Evolutionary conservation across 35 echinoderm and acorn worm genomes (phyloP), one percentile per base, ranked within the genome.

Genomic region (Chiridota heheva): DNA sequence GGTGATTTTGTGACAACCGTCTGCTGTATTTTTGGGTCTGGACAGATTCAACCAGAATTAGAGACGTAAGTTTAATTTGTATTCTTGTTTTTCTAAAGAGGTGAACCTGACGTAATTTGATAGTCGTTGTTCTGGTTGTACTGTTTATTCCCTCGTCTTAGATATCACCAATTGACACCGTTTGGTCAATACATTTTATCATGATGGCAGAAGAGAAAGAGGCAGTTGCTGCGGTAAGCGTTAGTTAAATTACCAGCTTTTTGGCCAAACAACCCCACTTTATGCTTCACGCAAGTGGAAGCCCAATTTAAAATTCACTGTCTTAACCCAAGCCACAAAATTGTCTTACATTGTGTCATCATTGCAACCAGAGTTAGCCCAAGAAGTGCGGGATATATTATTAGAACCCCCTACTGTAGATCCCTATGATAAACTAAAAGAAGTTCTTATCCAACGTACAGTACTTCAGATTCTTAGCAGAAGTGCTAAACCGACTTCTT

Each of bases 181-280:
- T n/a, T n/a, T n/a, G n/a, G n/a, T n/a, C n/a, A n/a, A n/a, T n/a
- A n/a, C n/a, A n/a, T n/a, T n/a, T n/a, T n/a, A n/a, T n/a, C n/a
- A n/a, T n/a, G n/a, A n/a, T n/a, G n/a, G n/a, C n/a, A n/a, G n/a
- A n/a, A n/a, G n/a, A n/a, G n/a, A n/a, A n/a, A n/a, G n/a, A n/a
- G n/a, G n/a, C n/a, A n/a, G n/a, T n/a, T n/a, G n/a, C n/a, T n/a
- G n/a, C n/a, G n/a, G n/a, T n/a, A n/a, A n/a, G n/a, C n/a, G n/a
- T n/a, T n/a, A n/a, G n/a, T n/a, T n/a, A 89, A 89, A 70, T 34
- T 89, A 49, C 88, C 72, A 0, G 72, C 88, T 20, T 80, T 49
- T 41, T 90, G 88, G 88, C 81, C 68, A 8, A 75, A 59, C 42
- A 81, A 90, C 40, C 86, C 86, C 3, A 1, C 39, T 2, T 18